A percentile compares a stretch with the other conserved stretches of the same genome.
Evolutionary conservation across 2,888 invertebrate genomes (phyloP).

Genomic region (Eristalis tenax): DNA sequence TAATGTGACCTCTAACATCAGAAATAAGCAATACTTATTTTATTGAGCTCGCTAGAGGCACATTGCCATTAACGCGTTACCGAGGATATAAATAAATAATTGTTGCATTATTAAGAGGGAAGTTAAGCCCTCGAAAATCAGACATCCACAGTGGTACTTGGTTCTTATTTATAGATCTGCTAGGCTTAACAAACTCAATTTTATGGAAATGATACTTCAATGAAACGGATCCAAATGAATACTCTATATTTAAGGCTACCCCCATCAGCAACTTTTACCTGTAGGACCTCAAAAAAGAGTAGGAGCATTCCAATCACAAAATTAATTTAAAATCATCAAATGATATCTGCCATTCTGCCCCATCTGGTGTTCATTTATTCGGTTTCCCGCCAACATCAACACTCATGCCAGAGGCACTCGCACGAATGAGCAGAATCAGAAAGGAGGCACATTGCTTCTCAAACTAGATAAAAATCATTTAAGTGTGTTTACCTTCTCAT

Average conservation of each 20-base stretch:
- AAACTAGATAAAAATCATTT: slow-evolving; percentile 18
- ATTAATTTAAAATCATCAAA: slow-evolving; percentile 16
- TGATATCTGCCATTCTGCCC: not conserved
- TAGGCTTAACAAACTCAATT: not conserved
- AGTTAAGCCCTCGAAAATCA: not conserved
- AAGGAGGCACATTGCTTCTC: not conserved
- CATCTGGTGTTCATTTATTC: slow-evolving; percentile 24
- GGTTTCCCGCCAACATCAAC: slow-evolving; percentile 16
- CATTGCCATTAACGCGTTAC: slow-evolving; percentile 3
- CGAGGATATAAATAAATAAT: slow-evolving; percentile 19
- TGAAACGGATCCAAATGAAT: not conserved
- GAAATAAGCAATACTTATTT: slow-evolving; percentile 12
- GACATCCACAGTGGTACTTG: not conserved
- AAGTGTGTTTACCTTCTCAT: slow-evolving; percentile 20
- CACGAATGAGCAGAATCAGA: not conserved
- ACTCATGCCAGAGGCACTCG: not conserved
- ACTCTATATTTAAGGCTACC: not conserved
- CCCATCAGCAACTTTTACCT: not conserved
- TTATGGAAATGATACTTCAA: not conserved
- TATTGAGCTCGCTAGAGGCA: slow-evolving; percentile 6
- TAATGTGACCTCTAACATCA: slow-evolving; percentile 18
- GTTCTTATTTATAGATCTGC: slow-evolving; percentile 4
- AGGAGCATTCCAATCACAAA: slow-evolving; percentile 1
- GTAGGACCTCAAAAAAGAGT: not conserved
- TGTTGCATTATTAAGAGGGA: slow-evolving; percentile 1